Base-by-base conservation (phyloP, 2,113 vertebrate genomes). In the Salvelinus namaycush region DNA sequence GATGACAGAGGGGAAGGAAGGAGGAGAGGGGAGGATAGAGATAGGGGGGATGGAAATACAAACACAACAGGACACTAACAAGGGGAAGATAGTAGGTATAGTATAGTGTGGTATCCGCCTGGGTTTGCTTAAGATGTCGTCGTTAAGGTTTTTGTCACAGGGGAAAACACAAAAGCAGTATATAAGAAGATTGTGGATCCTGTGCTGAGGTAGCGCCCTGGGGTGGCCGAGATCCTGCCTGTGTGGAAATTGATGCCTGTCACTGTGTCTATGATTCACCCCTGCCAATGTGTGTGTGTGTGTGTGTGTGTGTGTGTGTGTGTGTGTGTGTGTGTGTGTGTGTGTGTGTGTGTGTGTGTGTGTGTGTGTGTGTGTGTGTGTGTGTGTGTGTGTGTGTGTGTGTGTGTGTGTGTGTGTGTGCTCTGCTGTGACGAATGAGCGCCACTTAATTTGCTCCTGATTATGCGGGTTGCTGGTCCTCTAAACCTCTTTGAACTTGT, bases 401-500 rank as follows among this genome's bases (percentile, higher is more conserved):
- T 26, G 66, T 70, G 73, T 74, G 73, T 77, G 80, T 71, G 51
- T 54, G 91, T 90, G 93, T 91, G 93, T 93, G 92, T 94, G 92
- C 93, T 95, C 94, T 94, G 93, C 95, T 96, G 95, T 97, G 95
- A 97, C 96, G 95, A 97, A 98, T 96, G 96, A 95, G 95, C 94
- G 91, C 94, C 88, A 94, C 95, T 96, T 97, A 96, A 97, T 98
- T 97, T 96, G 95, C 92, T 92, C 93, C 95, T 96, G 96, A 98
- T 98, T 97, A 98, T 96, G 96, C 93, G 90, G 95, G 95, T 95
- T 97, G 96, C 94, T 96, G 95, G 95, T 95, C 95, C 96, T 96
- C 95, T 95, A 97, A 97, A 96, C 96, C 95, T 94, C 96, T 98
- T 97, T 98, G 96, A 98, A 98, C 97, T 98, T 96, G 96, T 97